A percentile compares a stretch with the other conserved stretches of the same genome.
Conservation (phyloP, 2,888 invertebrate species). For the Melitaea athalia region DNA sequence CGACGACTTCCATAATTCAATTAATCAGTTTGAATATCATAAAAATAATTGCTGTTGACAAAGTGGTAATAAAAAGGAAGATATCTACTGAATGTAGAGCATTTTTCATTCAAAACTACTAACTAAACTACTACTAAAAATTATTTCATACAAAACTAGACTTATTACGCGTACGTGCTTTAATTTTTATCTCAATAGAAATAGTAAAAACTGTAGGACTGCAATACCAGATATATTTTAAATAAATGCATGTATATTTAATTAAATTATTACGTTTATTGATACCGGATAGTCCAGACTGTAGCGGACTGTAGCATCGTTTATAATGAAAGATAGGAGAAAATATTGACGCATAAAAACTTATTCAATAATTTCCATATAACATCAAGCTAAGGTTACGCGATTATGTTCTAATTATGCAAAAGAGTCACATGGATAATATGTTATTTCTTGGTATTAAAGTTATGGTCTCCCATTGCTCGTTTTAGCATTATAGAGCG, state of each 20-base stretch:
- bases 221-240: not conserved
- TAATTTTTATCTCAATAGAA: not conserved
- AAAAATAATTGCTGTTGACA: too few relatives aligned
- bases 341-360: slow-evolving; percentile 31
- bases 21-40: too few relatives aligned
- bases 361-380: slow-evolving; percentile 35
- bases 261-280: slow-evolving; percentile 16
- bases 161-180: too few relatives aligned
- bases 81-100: too few relatives aligned
- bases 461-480: not conserved
- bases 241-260: slow-evolving; percentile 5
- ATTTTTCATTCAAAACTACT: too few relatives aligned
- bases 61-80: too few relatives aligned
- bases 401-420: slow-evolving; percentile 35
- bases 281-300: slow-evolving; percentile 9
- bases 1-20: too few relatives aligned
- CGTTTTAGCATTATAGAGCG: not conserved
- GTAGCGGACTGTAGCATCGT: slow-evolving; percentile 13
- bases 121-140: too few relatives aligned
- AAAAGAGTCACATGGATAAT: slow-evolving; percentile 31
- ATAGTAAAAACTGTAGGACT: not conserved
- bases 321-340: slow-evolving; percentile 34
- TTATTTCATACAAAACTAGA: too few relatives aligned
- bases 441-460: slow-evolving; percentile 19
- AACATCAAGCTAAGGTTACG: slow-evolving; percentile 27